These are phyloP conservation scores for Ptiloglossa arizonensis DNA, from an alignment of 1,140 invertebrate species.

Conservation along the genomic window DNA sequence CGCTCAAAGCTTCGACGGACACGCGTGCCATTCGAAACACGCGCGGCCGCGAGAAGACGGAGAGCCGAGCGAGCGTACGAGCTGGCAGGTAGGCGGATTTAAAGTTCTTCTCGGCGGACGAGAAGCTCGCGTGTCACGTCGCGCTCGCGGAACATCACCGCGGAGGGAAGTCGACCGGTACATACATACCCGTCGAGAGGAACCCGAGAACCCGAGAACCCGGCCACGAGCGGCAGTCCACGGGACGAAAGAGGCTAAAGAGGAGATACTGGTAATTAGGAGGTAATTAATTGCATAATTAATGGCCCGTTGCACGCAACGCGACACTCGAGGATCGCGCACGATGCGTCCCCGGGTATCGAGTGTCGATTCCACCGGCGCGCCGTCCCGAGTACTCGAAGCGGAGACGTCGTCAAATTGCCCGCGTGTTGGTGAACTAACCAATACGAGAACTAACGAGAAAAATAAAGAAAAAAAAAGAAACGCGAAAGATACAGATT, in stretches of 20 bases:
- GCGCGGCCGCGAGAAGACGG: slow-evolving; percentile 31
- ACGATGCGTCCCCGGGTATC: slow-evolving; percentile 34
- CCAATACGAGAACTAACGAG: too few species aligned
- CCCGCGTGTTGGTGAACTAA: neutral
- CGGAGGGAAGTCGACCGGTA: neutral
- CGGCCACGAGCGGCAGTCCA: neutral
- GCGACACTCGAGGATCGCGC: slow-evolving; percentile 25
- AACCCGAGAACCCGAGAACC: slow-evolving; percentile 34
- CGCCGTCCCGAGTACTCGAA: neutral
- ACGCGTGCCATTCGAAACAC: slow-evolving; percentile 30
- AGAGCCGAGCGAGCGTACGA: slow-evolving; percentile 3
- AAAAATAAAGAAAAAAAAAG: neutral
- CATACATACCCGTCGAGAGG: neutral
- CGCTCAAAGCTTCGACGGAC: neutral
- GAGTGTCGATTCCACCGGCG: slow-evolving; percentile 27
- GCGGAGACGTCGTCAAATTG: neutral
- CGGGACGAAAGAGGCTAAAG: slow-evolving; percentile 45
- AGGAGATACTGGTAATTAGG: slow-evolving; percentile 72
- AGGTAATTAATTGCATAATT: slow-evolving; percentile 78
- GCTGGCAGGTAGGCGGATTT: slow-evolving; percentile 46
- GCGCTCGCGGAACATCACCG: slow-evolving; percentile 46
- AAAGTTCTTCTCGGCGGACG: slow-evolving; percentile 22
- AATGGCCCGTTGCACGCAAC: slow-evolving; percentile 58
- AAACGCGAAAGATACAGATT: neutral
- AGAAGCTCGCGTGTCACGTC: slow-evolving; percentile 45